Evolutionary conservation across 1,140 invertebrate species (phyloP).

Genomic region (Temnothorax longispinosus): DNA sequence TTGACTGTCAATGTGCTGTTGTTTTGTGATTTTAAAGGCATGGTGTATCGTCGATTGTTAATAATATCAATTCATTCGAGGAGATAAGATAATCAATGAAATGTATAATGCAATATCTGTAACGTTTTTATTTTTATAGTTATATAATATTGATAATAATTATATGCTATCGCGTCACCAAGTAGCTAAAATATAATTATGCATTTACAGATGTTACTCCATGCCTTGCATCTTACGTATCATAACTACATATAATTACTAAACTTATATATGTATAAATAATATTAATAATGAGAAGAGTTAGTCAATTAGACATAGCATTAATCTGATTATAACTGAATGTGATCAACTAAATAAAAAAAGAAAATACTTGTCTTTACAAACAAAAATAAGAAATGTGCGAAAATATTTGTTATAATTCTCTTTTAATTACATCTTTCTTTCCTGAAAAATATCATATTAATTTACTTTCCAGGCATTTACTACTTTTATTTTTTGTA

Average conservation of each 20-base stretch:
- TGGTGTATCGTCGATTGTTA: background rate
- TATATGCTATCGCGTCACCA: background rate
- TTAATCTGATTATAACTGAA: background rate
- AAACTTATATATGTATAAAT: background rate
- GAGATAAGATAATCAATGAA: background rate
- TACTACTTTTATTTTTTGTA: background rate
- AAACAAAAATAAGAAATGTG: background rate
- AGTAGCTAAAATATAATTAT: background rate
- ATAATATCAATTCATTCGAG: background rate
- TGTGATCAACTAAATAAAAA: background rate
- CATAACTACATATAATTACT: background rate
- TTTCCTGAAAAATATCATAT: background rate
- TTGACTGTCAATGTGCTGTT: background rate
- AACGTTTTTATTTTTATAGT: background rate
- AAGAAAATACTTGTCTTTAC: background rate
- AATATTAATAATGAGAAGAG: background rate
- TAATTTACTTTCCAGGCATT: background rate
- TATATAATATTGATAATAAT: background rate
- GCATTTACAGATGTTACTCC: background rate
- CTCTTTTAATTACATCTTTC: background rate
- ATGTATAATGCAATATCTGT: constrained; percentile 1
- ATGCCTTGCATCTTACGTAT: background rate
- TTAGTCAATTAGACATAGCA: background rate
- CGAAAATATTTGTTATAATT: background rate
- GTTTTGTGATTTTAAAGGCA: background rate